phyloP scores from a whole-genome alignment of 2,888 invertebrate genomes.

The Micropterix aruncella region DNA sequence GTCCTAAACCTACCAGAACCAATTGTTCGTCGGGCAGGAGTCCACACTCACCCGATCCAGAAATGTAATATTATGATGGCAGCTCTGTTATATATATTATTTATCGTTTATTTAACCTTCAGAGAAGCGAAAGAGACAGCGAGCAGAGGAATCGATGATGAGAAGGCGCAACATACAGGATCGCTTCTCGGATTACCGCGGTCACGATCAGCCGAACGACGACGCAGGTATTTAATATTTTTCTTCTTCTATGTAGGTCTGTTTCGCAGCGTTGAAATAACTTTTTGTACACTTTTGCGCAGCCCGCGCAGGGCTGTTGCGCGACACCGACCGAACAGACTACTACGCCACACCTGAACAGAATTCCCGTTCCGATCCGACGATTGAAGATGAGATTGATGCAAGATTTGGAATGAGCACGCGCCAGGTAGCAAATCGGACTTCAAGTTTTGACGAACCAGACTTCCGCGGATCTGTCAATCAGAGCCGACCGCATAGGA shows the following conservation, averaged over 20 bases:
- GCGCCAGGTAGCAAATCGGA: constrained; percentile 22
- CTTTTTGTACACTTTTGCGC: constrained; percentile 17
- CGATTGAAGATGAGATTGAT: constrained; percentile 42
- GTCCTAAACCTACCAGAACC: too few relatives aligned
- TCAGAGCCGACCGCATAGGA: constrained; percentile 27
- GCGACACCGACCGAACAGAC: constrained; percentile 60
- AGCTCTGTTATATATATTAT: too few relatives aligned
- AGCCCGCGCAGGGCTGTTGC: constrained; percentile 63
- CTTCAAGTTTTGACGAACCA: constrained; percentile 17
- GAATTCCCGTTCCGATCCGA: constrained; percentile 7
- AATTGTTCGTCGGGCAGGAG: too few relatives aligned
- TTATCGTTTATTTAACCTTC: constrained; percentile 7
- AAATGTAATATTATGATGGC: too few relatives aligned
- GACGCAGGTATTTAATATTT: too few relatives aligned
- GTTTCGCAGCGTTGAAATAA: neutral
- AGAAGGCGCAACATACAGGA: constrained; percentile 62
- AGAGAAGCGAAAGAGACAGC: constrained; percentile 71
- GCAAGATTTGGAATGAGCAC: constrained; percentile 53
- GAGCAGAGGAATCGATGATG: constrained; percentile 64
- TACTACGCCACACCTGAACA: constrained; percentile 45
- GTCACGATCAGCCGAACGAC: constrained; percentile 27
- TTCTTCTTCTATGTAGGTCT: too few relatives aligned
- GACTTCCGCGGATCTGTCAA: constrained; percentile 21
- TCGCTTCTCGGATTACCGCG: constrained; percentile 38
- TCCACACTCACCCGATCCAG: too few relatives aligned